A percentile compares a stretch with the other conserved stretches of the same genome.
These are phyloP conservation scores for Platyrinchus mystaceus DNA, from an alignment of 2,797 vertebrate species.

Conservation along the genomic window DNA sequence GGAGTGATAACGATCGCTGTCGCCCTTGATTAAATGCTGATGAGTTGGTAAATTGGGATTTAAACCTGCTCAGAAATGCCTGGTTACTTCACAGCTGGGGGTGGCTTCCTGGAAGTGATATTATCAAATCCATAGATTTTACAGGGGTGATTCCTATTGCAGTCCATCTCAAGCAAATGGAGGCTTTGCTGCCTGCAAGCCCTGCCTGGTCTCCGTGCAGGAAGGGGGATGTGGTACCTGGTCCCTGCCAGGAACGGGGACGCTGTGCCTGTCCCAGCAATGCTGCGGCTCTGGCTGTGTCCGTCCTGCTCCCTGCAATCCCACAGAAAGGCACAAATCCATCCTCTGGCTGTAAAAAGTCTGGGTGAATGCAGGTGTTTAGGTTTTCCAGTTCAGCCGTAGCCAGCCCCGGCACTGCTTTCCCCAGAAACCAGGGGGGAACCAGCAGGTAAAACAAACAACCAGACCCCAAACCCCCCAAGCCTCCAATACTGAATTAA, in stretches of 20 bases:
- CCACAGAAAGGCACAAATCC: not conserved
- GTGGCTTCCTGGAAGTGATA: not conserved
- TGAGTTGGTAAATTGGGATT: slow-evolving; percentile 27
- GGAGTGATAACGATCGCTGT: not conserved
- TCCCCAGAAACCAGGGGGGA: not conserved
- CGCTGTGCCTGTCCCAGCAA: not conserved
- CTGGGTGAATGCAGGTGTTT: not conserved
- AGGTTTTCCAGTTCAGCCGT: not conserved
- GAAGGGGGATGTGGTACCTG: not conserved
- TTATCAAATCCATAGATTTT: not conserved
- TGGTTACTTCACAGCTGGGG: not conserved
- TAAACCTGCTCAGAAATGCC: not conserved
- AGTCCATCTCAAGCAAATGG: rapidly evolving
- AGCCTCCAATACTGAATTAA: not conserved
- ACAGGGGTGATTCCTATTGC: not conserved
- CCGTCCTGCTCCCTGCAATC: not conserved
- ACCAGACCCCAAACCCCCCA: not conserved
- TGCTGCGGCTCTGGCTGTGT: not conserved
- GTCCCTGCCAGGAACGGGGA: not conserved
- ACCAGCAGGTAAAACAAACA: slow-evolving; percentile 2
- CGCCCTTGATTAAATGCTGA: slow-evolving; percentile 3
- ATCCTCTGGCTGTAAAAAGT: not conserved
- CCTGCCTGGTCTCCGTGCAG: rapidly evolving
- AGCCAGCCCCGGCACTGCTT: rapidly evolving
- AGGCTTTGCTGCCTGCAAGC: not conserved